Percentiles rank a stretch among this genome's conserved stretches.
Conservation (phyloP, 2,888 invertebrate genomes). For the Andricus quercusramuli region DNA sequence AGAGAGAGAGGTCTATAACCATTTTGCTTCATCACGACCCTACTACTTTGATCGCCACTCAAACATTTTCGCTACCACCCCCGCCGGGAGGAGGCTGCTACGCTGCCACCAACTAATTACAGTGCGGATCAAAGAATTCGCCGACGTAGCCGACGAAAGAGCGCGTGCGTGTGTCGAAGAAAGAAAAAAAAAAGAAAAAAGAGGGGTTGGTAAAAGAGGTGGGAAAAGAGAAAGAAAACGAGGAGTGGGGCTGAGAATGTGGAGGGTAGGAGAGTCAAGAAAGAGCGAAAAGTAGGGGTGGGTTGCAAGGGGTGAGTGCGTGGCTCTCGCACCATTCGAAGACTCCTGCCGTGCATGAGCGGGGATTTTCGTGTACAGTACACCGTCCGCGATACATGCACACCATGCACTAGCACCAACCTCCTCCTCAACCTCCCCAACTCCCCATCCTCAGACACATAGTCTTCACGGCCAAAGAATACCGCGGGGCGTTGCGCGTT, state of each 20-base stretch:
- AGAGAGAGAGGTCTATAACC: constrained; percentile 1
- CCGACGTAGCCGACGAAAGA: constrained; percentile 65
- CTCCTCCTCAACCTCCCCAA: constrained; percentile 13
- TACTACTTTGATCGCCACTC: constrained; percentile 76
- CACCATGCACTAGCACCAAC: constrained; percentile 37
- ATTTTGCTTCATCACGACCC: constrained; percentile 43
- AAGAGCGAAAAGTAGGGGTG: constrained; percentile 51
- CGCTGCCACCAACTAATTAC: constrained; percentile 76
- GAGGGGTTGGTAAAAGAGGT: constrained; percentile 47
- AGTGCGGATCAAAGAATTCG: constrained; percentile 77
- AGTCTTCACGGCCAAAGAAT: constrained; percentile 31
- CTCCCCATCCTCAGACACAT: not conserved
- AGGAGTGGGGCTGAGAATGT: constrained; percentile 53
- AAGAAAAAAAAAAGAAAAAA: constrained; percentile 25
- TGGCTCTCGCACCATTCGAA: constrained; percentile 58
- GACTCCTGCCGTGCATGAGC: constrained; percentile 14
- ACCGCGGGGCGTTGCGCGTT: constrained; percentile 30
- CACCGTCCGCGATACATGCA: constrained; percentile 42
- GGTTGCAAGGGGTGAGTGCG: constrained; percentile 50
- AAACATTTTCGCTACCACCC: constrained; percentile 74
- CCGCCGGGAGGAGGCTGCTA: constrained; percentile 50
- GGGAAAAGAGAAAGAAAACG: constrained; percentile 55
- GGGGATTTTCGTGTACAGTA: constrained; percentile 48
- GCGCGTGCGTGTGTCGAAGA: constrained; percentile 57
- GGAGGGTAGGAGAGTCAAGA: constrained; percentile 50